Evolutionary conservation across 2,888 invertebrate genomes (phyloP).

Genomic region (Ochlodes sylvanus): DNA sequence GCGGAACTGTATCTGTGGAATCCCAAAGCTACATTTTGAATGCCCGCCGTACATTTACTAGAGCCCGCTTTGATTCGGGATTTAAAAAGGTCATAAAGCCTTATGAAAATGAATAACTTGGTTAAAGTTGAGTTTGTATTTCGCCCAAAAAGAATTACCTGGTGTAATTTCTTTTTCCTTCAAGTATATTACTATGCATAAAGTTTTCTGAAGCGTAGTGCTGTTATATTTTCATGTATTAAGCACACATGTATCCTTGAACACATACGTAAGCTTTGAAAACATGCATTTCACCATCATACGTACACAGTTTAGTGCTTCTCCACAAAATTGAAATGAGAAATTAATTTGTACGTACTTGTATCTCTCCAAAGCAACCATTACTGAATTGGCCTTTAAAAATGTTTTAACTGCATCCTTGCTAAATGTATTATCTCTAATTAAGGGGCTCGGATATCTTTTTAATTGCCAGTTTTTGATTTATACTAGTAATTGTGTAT

Average conservation of each 20-base stretch:
- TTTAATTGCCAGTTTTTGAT: constrained; percentile 7
- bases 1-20: constrained; percentile 34
- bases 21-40: constrained; percentile 36
- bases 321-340: constrained; percentile 15
- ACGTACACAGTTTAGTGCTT: constrained; percentile 1
- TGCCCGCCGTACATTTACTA: constrained; percentile 34
- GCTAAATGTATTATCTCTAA: constrained; percentile 16
- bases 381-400: constrained; percentile 27
- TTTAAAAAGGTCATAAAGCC: constrained; percentile 38
- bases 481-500: background rate
- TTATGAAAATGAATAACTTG: constrained; percentile 39
- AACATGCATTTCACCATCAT: background rate
- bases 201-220: constrained; percentile 4
- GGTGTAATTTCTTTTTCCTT: constrained; percentile 8
- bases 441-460: constrained; percentile 4
- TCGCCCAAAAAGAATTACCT: constrained; percentile 23
- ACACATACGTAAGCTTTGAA: constrained; percentile 1
- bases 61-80: constrained; percentile 38
- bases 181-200: constrained; percentile 11
- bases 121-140: constrained; percentile 22
- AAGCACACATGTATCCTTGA: background rate
- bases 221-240: background rate
- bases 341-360: constrained; percentile 13
- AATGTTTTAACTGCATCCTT: constrained; percentile 17
- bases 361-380: constrained; percentile 17